These are phyloP conservation scores for Illadopsis cleaveri DNA, from an alignment of 2,113 vertebrate genomes.

Conservation along the genomic window DNA sequence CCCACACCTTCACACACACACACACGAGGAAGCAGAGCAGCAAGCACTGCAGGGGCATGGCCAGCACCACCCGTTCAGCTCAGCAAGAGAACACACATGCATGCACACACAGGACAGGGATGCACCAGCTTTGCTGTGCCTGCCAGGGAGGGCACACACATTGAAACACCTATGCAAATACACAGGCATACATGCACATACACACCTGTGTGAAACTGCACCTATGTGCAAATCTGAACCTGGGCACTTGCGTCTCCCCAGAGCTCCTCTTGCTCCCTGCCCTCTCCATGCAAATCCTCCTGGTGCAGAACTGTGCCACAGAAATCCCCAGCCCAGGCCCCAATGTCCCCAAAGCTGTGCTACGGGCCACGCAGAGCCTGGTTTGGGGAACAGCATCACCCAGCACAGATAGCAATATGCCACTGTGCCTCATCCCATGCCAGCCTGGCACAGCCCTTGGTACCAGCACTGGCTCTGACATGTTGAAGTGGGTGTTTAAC, in stretches of 20 bases:
- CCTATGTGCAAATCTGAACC: not conserved
- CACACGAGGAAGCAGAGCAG: not conserved
- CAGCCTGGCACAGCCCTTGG: not conserved
- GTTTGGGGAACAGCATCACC: accelerated
- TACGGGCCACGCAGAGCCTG: not conserved
- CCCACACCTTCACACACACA: accelerated
- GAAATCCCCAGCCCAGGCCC: not conserved
- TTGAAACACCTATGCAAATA: not conserved
- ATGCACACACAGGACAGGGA: not conserved
- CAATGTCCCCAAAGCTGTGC: not conserved
- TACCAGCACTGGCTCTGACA: not conserved
- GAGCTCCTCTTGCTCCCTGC: not conserved
- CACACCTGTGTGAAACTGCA: not conserved
- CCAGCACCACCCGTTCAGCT: accelerated
- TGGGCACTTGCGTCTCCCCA: accelerated
- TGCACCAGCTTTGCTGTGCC: not conserved
- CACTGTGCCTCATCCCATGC: not conserved
- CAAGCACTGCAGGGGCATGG: not conserved
- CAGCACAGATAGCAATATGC: not conserved
- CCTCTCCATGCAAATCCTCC: not conserved
- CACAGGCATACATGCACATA: accelerated
- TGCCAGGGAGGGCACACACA: not conserved
- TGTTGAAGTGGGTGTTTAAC: not conserved
- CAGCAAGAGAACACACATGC: not conserved
- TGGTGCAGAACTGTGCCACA: not conserved